Percentiles rank a stretch among this genome's conserved stretches.
Evolutionary conservation across 2,113 vertebrate genomes (phyloP).

Genomic region (Camelus dromedarius): DNA sequence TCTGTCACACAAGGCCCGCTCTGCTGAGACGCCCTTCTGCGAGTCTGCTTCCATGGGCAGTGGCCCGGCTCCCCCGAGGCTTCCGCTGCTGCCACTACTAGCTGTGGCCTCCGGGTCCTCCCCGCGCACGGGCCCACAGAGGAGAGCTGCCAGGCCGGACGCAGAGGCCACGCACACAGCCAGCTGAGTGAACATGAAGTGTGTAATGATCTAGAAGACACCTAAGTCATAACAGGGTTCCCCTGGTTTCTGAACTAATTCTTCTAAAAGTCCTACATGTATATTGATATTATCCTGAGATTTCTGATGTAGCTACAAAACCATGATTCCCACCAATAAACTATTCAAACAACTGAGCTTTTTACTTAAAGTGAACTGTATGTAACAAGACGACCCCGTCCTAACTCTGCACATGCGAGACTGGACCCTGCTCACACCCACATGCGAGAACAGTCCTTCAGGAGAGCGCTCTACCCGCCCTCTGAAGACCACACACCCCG

Average conservation of each 20-base stretch:
- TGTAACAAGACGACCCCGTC: no score
- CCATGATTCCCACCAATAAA: neutral
- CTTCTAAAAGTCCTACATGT: neutral
- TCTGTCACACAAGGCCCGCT: accelerated
- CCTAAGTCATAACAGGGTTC: neutral
- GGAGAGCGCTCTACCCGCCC: neutral
- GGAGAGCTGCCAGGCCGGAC: no score
- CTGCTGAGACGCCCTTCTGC: accelerated
- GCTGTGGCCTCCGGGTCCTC: neutral
- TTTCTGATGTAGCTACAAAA: neutral
- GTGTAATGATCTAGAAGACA: neutral
- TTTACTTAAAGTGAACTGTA: neutral
- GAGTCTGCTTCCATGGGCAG: accelerated
- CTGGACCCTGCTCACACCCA: neutral
- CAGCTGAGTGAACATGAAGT: neutral
- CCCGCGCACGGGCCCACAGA: neutral
- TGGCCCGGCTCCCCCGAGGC: accelerated
- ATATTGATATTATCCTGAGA: neutral
- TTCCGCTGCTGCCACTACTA: accelerated
- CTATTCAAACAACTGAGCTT: neutral
- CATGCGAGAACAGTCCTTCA: accelerated
- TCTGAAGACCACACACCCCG: neutral
- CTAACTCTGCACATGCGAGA: neutral
- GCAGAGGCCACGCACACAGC: neutral
- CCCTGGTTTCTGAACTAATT: neutral